Conservation (phyloP, 2,888 invertebrate species). For the Aspidiotus destructor region DNA sequence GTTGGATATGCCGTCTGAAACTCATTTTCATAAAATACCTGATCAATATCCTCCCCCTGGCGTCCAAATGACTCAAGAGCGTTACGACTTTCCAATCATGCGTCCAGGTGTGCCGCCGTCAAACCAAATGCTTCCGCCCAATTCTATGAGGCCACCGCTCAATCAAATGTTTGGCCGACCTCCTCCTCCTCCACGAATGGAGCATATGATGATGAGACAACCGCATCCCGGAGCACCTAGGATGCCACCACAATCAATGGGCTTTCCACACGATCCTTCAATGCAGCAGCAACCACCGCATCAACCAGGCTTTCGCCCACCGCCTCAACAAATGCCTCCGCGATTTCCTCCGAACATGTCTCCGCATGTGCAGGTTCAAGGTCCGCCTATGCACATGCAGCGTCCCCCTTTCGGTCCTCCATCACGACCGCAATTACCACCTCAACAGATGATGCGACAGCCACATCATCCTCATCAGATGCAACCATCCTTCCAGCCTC, state of each 20-base stretch:
- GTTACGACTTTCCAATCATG: slow-evolving; percentile 17
- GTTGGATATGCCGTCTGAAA: not conserved
- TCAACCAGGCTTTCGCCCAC: not conserved
- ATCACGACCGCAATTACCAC: not conserved
- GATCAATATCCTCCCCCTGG: not conserved
- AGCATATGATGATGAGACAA: not conserved
- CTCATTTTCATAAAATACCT: not conserved
- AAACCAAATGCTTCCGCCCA: not conserved
- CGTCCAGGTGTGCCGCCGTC: slow-evolving; percentile 5
- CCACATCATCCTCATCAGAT: not conserved
- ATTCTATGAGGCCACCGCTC: not conserved
- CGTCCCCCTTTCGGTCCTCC: slow-evolving; percentile 19
- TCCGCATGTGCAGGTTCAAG: not conserved
- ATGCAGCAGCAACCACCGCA: slow-evolving; percentile 4
- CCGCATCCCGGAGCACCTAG: not conserved
- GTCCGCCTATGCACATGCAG: not conserved
- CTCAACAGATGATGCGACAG: not conserved
- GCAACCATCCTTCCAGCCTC: not conserved
- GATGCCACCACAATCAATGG: slow-evolving; percentile 4
- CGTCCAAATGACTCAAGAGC: slow-evolving; percentile 27
- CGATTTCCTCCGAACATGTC: slow-evolving; percentile 6
- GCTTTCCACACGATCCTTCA: not conserved
- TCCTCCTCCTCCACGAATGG: not conserved
- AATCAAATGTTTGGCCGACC: not conserved
- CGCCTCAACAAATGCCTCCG: not conserved